Percentiles rank a stretch among this genome's conserved stretches.
phyloP scores from a whole-genome alignment of 2,797 vertebrate species.

The Catharus ustulatus region DNA sequence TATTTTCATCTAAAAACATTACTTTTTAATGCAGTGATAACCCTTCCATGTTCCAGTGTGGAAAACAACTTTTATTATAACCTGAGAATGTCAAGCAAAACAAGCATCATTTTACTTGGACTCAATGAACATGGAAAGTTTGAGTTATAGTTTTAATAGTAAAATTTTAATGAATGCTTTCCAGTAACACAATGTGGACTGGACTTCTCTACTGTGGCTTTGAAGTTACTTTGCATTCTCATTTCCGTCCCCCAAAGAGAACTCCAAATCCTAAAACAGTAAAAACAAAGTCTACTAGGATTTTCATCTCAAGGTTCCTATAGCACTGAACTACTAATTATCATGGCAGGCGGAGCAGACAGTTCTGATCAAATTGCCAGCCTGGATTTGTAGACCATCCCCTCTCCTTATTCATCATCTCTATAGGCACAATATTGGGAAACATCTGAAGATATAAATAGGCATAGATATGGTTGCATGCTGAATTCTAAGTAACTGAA shows the following conservation, averaged over 20 bases:
- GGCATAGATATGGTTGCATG: background rate
- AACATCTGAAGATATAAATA: constrained; percentile 50
- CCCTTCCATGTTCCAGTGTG: background rate
- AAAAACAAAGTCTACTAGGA: background rate
- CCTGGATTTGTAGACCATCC: constrained; percentile 17
- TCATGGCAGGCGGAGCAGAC: background rate
- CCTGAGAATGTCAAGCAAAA: background rate
- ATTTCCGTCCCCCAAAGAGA: background rate
- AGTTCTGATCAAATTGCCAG: constrained; percentile 31
- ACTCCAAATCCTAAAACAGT: background rate
- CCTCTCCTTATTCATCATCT: constrained; percentile 38
- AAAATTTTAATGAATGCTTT: background rate
- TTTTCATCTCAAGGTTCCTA: background rate
- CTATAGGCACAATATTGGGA: constrained; percentile 10
- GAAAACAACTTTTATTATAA: constrained; percentile 6
- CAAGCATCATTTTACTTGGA: background rate
- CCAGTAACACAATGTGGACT: background rate
- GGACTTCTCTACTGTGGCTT: background rate
- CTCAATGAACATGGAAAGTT: background rate
- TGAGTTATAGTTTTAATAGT: background rate
- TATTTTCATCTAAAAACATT: background rate
- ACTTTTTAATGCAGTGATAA: background rate
- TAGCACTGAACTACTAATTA: constrained; percentile 7
- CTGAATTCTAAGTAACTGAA: constrained; percentile 41
- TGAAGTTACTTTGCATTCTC: background rate